Base-by-base conservation (phyloP, 2,888 invertebrate genomes). In the Syrphus vitripennis region DNA sequence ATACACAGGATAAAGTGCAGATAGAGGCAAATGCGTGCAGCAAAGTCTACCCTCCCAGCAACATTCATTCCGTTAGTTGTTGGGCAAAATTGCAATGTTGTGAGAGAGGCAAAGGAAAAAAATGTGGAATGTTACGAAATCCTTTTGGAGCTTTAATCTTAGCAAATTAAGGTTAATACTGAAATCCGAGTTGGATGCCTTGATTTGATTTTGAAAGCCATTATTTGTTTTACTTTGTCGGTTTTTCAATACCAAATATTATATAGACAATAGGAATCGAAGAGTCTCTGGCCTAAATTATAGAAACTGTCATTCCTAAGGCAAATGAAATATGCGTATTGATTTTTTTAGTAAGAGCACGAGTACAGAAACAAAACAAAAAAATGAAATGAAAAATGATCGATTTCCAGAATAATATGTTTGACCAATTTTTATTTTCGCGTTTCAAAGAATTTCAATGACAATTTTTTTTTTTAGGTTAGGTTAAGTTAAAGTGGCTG, bases 151-250 rank as follows among this genome's bases (percentile, higher is more conserved):
- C 67, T 83, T 82, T 77, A 78, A 72, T 72, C 67, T 77, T 72
- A 61, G 45, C 77, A 83, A 83, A 72, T 72, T n/a, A n/a, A n/a
- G 72, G 77, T 72, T 77, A 72, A 83, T 70, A 65, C 65, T 61
- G 61, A 71, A 82, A 76, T 76, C n/a, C n/a, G n/a, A 65, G 76
- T 9, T 31, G 7, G 31, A 63, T 71, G 57, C 70, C 81, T 76
- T 82, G 71, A 82, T 76, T 82, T 76, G 76, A 82, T 82, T 82
- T 82, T 9, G 65, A 82, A 76, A 82, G 59, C 81, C 81, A 75
- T 76, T n/a, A n/a, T n/a, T 82, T 82, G 76, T 71, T 57, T 70
- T 37, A 48, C 45, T 29, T 12, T 65, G 71, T 82, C 70, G 45
- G 75, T 14, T 29, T 45, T 61, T 48, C 26, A 45, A 76, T 61